These are phyloP conservation scores for Dicycla oo DNA, from an alignment of 2,888 invertebrate genomes.

Conservation along the genomic window DNA sequence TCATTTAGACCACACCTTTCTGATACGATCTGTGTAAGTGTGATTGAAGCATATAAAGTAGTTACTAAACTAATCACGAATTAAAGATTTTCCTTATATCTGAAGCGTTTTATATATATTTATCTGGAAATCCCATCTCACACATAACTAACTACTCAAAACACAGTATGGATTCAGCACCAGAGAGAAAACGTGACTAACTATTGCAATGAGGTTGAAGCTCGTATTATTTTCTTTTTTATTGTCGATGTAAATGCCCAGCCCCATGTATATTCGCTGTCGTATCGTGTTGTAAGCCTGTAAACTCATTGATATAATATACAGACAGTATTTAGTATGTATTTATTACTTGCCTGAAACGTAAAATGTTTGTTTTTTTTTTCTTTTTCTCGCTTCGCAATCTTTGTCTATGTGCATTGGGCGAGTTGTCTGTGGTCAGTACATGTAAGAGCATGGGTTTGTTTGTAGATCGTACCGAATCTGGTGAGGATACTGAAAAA, in stretches of 20 bases:
- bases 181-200: slow-evolving; percentile 63
- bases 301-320: slow-evolving; percentile 53
- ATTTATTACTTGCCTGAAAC: slow-evolving; percentile 69
- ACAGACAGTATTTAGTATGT: slow-evolving; percentile 70
- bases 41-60: not conserved
- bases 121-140: slow-evolving; percentile 42
- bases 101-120: not conserved
- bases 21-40: too few species aligned
- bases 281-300: slow-evolving; percentile 66
- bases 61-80: too few species aligned
- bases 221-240: slow-evolving; percentile 51
- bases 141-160: slow-evolving; percentile 61
- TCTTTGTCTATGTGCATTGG: slow-evolving; percentile 75
- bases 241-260: slow-evolving; percentile 57
- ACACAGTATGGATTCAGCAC: slow-evolving; percentile 68
- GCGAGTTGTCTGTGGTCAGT: slow-evolving; percentile 56
- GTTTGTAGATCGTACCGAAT: slow-evolving; percentile 98
- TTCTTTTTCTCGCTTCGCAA: slow-evolving; percentile 75
- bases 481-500: slow-evolving; percentile 99
- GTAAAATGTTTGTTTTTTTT: slow-evolving; percentile 62
- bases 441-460: slow-evolving; percentile 67
- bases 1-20: too few species aligned
- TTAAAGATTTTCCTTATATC: slow-evolving; percentile 1
- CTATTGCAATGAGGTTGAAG: slow-evolving; percentile 58
- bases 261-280: slow-evolving; percentile 67